phyloP scores from a whole-genome alignment of 2,888 invertebrate species.

The Alsophila aescularia region DNA sequence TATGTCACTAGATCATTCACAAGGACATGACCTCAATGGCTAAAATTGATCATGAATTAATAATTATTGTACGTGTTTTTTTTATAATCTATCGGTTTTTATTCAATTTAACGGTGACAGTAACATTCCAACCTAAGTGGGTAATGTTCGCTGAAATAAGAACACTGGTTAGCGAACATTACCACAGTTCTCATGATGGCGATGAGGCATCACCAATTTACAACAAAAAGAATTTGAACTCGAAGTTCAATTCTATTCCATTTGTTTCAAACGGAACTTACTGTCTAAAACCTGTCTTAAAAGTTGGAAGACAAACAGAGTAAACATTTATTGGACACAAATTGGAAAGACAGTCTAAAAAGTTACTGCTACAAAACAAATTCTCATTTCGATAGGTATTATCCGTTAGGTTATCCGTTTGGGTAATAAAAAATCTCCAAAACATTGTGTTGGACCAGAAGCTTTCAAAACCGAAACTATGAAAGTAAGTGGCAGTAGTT shows the following conservation, averaged over 20 bases:
- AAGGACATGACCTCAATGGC: too few species aligned
- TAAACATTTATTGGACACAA: slow-evolving; percentile 28
- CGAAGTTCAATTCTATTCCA: not conserved
- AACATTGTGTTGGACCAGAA: slow-evolving; percentile 27
- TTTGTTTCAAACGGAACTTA: not conserved
- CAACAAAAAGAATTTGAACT: not conserved
- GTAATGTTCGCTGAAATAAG: too few species aligned
- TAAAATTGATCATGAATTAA: too few species aligned
- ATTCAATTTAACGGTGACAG: too few species aligned
- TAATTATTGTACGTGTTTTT: too few species aligned
- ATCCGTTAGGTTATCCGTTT: not conserved
- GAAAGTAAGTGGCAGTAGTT: too few species aligned
- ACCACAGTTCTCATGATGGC: too few species aligned
- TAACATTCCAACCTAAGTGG: too few species aligned
- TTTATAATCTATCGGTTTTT: too few species aligned
- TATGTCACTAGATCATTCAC: too few species aligned
- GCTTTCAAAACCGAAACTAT: slow-evolving; percentile 21
- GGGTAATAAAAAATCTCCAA: slow-evolving; percentile 23
- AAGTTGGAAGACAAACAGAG: slow-evolving; percentile 24
- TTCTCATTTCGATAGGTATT: not conserved
- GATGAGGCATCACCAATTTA: too few species aligned
- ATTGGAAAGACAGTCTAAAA: slow-evolving; percentile 16
- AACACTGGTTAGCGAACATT: too few species aligned
- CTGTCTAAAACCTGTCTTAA: slow-evolving; percentile 1
- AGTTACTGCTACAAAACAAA: not conserved